Base-by-base conservation (phyloP, 2,797 vertebrate species). In the Furcifer pardalis region DNA sequence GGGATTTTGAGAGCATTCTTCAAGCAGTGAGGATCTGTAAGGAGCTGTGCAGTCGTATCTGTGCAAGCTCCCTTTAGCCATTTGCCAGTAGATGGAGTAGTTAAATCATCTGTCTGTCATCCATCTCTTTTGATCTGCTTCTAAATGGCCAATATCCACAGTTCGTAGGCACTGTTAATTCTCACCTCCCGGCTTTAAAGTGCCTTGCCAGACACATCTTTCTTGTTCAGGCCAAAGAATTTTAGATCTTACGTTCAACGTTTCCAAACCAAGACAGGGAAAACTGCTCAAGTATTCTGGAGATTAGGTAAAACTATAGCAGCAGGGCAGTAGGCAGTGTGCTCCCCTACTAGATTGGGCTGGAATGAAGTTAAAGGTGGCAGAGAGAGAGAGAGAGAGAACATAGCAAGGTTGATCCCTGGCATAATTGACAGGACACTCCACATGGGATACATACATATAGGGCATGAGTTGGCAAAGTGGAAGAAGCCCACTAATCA, bases 61-160 rank as follows among this genome's bases (percentile, higher is more conserved):
- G 56, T 68, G 79, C 49, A 60, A 15, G 1, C 59, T 46, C 82
- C 27, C 10, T 83, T 8, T 87, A 89, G 85, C 90, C 79, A 84
- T 89, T 92, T 95, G 89, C 92, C 93, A 93, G 93, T 90, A 94
- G 93, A 88, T 93, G 92, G 93, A 93, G 93, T 90, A 93, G 89
- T 94, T 91, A 93, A 94, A 91, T 95, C 91, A 94, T 89, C 90
- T 93, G 92, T 91, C 86, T 88, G 63, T 87, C 87, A 10, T 79
- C 77, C 72, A 85, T 71, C 63, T 63, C 3, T 81, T 77, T 0
- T 0, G 69, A 81, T 86, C 68, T 46, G 75, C 90, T 89, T 90
- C 81, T 90, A 0, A 0, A 86, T 5, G 86, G 83, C 77, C 60
- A 85, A 78, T 62, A 81, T 89, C 86, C 15, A 40, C 44, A 86